phyloP scores from a whole-genome alignment of 2,113 vertebrate genomes.

The Romanogobio albipinnatus region DNA sequence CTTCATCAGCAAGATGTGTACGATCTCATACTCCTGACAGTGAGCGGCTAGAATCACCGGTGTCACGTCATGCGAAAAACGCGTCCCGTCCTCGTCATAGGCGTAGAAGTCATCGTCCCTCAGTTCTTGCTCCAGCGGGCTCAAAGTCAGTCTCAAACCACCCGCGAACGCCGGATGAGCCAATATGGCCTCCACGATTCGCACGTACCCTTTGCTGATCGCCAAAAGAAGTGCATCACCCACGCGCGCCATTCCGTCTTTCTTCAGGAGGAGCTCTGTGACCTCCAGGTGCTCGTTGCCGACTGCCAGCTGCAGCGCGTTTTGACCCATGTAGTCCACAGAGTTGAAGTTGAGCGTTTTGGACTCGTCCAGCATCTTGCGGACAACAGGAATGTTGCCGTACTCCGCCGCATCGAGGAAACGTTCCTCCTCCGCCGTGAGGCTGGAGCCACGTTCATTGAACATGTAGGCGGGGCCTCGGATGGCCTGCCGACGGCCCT shows the following conservation, averaged over 20 bases:
- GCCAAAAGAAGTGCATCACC: conserved; percentile 91
- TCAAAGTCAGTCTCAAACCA: conserved; percentile 86
- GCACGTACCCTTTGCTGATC: conserved; percentile 95
- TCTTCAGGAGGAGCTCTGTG: conserved; percentile 93
- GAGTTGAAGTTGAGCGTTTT: conserved; percentile 96
- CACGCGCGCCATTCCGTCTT: conserved; percentile 89
- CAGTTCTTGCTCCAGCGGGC: conserved; percentile 92
- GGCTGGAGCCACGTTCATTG: conserved; percentile 91
- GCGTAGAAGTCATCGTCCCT: conserved; percentile 94
- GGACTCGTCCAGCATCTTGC: conserved; percentile 97
- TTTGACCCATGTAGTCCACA: conserved; percentile 98
- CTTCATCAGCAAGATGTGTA: conserved; percentile 92
- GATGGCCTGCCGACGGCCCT: conserved; percentile 93
- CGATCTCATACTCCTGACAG: conserved; percentile 97
- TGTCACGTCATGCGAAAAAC: conserved; percentile 94
- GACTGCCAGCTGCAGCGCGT: conserved; percentile 91
- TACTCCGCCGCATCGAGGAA: conserved; percentile 95
- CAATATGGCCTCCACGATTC: conserved; percentile 95
- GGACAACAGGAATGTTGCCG: conserved; percentile 95
- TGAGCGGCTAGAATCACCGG: conserved; percentile 94
- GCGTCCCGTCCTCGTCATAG: conserved; percentile 93
- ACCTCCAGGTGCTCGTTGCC: conserved; percentile 96
- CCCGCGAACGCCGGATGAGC: conserved; percentile 89
- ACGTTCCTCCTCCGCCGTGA: conserved; percentile 91
- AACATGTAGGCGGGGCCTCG: conserved; percentile 98